These are phyloP conservation scores for Chaetodon auriga DNA, from an alignment of 2,113 vertebrate species.

Conservation along the genomic window DNA sequence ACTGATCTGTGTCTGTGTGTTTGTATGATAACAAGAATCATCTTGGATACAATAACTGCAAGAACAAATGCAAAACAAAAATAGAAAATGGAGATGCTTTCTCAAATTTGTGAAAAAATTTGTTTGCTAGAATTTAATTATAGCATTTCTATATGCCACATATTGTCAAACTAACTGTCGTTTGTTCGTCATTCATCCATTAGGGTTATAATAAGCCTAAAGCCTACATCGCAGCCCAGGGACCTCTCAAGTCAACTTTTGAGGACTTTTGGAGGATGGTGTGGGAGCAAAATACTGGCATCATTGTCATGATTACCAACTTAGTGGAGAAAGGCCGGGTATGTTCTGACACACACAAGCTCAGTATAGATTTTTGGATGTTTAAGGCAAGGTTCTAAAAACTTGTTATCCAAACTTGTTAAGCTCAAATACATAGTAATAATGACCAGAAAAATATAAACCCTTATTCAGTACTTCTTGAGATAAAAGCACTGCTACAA, in stretches of 20 bases:
- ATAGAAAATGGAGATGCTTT: neutral
- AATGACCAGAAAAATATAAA: neutral
- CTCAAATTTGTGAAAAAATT: neutral
- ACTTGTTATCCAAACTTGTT: neutral
- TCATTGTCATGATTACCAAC: constrained; percentile 98
- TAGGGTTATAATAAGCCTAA: constrained; percentile 97
- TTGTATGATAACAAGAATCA: neutral
- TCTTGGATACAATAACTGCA: neutral
- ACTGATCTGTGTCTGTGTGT: constrained; percentile 20
- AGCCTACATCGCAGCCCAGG: constrained; percentile 96
- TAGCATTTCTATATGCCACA: neutral
- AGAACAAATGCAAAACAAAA: neutral
- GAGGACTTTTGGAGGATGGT: constrained; percentile 99
- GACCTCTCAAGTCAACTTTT: constrained; percentile 95
- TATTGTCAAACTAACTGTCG: neutral
- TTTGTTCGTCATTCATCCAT: constrained; percentile 12
- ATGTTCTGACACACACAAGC: constrained; percentile 68
- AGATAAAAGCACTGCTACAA: neutral
- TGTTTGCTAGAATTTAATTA: neutral
- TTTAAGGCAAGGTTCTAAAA: neutral
- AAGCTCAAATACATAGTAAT: neutral
- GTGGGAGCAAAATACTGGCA: constrained; percentile 95
- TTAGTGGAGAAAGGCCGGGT: constrained; percentile 97
- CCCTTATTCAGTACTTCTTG: neutral
- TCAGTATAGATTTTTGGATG: neutral